phyloP scores from a whole-genome alignment of 2,888 invertebrate genomes.

The Leptura quadrifasciata region DNA sequence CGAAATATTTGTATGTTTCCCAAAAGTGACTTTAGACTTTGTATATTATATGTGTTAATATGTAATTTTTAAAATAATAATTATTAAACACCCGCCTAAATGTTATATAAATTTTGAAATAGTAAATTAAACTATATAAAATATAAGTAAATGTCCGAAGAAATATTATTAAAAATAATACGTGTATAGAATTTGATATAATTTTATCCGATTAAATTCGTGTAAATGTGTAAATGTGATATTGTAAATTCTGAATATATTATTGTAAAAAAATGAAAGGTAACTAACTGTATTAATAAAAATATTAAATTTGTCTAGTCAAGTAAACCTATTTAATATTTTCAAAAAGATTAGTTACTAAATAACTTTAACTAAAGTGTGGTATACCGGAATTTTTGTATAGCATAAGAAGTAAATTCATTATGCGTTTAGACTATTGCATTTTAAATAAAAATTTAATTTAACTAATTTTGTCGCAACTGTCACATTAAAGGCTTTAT shows the following conservation, averaged over 20 bases:
- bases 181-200: slow-evolving; percentile 52
- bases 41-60: slow-evolving; percentile 53
- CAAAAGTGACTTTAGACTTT: slow-evolving; percentile 70
- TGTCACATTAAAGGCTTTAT: slow-evolving; percentile 57
- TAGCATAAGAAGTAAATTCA: slow-evolving; percentile 67
- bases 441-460: slow-evolving; percentile 68
- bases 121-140: slow-evolving; percentile 29
- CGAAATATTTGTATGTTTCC: slow-evolving; percentile 69
- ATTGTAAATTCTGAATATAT: slow-evolving; percentile 66
- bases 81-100: slow-evolving; percentile 56
- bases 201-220: slow-evolving; percentile 46
- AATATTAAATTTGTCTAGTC: slow-evolving; percentile 41
- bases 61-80: slow-evolving; percentile 54
- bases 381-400: slow-evolving; percentile 73
- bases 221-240: slow-evolving; percentile 60
- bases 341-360: slow-evolving; percentile 59
- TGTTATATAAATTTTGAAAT: slow-evolving; percentile 45
- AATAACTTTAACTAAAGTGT: slow-evolving; percentile 71
- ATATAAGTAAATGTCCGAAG: slow-evolving; percentile 37
- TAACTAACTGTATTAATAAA: slow-evolving; percentile 57
- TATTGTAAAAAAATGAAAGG: slow-evolving; percentile 71
- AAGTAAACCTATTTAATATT: slow-evolving; percentile 50
- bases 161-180: slow-evolving; percentile 44
- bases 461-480: slow-evolving; percentile 56
- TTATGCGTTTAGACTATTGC: slow-evolving; percentile 74